Evolutionary conservation across 2,797 vertebrate genomes (phyloP).

Genomic region (Cossypha dichroa): DNA sequence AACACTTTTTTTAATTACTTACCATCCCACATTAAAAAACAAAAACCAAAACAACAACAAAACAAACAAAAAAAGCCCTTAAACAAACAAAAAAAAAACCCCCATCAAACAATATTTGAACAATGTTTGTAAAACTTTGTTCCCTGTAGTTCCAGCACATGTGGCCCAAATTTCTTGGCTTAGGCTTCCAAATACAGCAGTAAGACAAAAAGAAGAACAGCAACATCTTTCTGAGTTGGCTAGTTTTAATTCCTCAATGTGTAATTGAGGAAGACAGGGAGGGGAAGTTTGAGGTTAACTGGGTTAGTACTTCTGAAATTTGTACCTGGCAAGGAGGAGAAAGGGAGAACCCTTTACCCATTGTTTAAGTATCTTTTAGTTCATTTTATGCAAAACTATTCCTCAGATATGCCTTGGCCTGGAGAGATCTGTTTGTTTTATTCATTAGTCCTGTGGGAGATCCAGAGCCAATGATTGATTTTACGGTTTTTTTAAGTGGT

Average conservation of each 20-base stretch:
- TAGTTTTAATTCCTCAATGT: not conserved
- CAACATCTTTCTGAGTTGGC: not conserved
- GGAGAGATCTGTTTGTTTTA: not conserved
- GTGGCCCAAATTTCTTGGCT: not conserved
- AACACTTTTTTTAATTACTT: not conserved
- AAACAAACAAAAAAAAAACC: not conserved
- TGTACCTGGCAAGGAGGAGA: not conserved
- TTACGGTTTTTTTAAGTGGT: not conserved
- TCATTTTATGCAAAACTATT: not conserved
- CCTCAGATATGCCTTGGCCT: not conserved
- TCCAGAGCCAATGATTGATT: not conserved
- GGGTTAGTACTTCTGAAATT: not conserved
- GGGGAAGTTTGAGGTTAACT: not conserved
- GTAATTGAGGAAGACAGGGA: not conserved
- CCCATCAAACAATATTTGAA: not conserved
- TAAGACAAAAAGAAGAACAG: not conserved
- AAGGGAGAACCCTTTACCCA: not conserved
- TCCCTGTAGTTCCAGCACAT: not conserved
- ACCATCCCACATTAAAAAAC: not conserved
- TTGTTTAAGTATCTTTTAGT: not conserved
- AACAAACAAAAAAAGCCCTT: not conserved
- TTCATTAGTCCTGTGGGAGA: not conserved
- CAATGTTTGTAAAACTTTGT: not conserved
- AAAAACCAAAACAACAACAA: fast-evolving
- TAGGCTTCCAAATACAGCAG: not conserved